Conservation (phyloP, 2,888 invertebrate species). For the Diaperis boleti region DNA sequence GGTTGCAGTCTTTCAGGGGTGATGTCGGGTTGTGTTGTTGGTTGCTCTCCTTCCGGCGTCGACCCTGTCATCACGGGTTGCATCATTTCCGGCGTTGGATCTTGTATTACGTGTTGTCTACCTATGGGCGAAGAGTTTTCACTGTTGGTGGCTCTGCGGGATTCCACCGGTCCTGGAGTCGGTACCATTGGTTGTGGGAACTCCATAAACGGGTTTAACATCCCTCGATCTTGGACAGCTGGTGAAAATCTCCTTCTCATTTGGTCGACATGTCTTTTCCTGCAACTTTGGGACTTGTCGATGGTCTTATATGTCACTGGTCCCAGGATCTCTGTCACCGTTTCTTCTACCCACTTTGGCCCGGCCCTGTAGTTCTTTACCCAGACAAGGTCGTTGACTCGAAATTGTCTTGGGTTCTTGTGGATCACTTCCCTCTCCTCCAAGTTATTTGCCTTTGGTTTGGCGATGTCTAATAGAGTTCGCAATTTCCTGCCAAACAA, state of each 20-base stretch:
- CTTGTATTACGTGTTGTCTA: not conserved
- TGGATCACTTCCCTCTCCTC: too few relatives aligned
- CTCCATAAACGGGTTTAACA: not conserved
- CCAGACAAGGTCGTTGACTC: not conserved
- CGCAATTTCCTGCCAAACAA: slow-evolving; percentile 22
- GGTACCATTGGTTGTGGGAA: not conserved
- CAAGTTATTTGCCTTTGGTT: too few relatives aligned
- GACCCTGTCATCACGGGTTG: too few relatives aligned
- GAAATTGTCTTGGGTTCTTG: not conserved
- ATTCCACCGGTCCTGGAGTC: not conserved
- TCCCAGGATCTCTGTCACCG: not conserved
- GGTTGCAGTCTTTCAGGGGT: not conserved
- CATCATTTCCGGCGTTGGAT: not conserved
- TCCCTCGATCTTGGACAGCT: not conserved
- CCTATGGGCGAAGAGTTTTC: not conserved
- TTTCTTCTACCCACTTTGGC: not conserved
- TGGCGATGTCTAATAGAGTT: not conserved
- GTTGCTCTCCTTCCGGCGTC: too few relatives aligned
- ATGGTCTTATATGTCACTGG: not conserved
- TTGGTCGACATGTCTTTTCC: not conserved
- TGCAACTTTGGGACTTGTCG: not conserved
- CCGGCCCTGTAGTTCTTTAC: not conserved
- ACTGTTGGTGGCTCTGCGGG: not conserved
- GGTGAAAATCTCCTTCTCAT: not conserved
- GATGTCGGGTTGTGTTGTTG: too few relatives aligned